phyloP scores from a whole-genome alignment of 2,797 vertebrate genomes.

The Myotis vivesi region DNA sequence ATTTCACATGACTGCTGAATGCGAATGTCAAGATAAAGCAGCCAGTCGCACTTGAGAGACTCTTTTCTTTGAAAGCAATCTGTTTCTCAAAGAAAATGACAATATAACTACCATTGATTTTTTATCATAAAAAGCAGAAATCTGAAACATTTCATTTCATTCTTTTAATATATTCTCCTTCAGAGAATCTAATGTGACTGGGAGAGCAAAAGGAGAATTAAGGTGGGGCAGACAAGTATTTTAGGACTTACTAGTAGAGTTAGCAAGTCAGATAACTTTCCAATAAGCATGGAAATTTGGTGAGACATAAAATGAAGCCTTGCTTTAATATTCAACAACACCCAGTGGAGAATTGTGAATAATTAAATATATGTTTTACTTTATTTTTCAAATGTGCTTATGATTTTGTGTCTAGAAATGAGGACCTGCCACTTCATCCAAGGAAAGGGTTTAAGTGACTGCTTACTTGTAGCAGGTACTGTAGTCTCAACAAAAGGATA shows the following conservation, averaged over 20 bases:
- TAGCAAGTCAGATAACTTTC: background rate
- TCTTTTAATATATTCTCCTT: conserved; percentile 29
- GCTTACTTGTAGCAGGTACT: too few species aligned
- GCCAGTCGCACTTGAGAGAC: background rate
- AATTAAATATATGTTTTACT: background rate
- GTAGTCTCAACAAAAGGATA: background rate
- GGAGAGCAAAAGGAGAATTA: background rate
- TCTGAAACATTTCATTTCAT: conserved; percentile 22
- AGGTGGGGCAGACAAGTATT: background rate
- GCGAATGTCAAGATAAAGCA: conserved; percentile 19
- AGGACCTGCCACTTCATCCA: background rate
- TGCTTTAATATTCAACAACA: background rate
- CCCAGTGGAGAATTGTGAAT: background rate
- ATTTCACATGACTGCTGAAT: conserved; percentile 33
- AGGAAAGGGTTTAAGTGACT: background rate
- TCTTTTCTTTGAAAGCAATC: conserved; percentile 46
- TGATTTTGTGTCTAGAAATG: background rate
- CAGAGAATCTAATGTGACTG: background rate
- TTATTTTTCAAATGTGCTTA: background rate
- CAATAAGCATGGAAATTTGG: background rate
- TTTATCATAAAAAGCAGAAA: conserved; percentile 37
- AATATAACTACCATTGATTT: background rate
- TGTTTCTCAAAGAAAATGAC: conserved; percentile 52
- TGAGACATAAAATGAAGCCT: background rate
- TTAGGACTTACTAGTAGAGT: background rate